Conservation (phyloP, 2,797 vertebrate species). For the Pipistrellus pipistrellus region DNA sequence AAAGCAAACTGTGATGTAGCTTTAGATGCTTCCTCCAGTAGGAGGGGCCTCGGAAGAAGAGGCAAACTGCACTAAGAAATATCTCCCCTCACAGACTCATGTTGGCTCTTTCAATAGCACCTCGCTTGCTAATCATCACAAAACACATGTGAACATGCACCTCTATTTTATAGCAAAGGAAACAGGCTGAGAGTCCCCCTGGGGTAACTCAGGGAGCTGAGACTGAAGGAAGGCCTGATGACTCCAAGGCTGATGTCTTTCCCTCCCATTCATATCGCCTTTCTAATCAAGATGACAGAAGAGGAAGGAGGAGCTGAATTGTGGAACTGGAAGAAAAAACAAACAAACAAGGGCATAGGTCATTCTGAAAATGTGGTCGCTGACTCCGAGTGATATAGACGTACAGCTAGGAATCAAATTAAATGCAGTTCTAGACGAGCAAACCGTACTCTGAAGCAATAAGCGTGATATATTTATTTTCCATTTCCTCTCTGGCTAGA, state of each 20-base stretch:
- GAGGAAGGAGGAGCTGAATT: background rate
- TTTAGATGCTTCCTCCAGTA: background rate
- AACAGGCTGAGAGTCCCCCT: background rate
- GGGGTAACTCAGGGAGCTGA: background rate
- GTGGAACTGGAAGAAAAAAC: background rate
- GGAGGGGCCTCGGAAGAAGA: background rate
- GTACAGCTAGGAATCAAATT: slow-evolving; percentile 56
- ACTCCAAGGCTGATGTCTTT: background rate
- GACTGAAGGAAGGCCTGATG: background rate
- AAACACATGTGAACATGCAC: background rate
- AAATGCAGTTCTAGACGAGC: slow-evolving; percentile 46
- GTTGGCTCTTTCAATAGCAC: background rate
- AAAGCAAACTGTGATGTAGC: background rate
- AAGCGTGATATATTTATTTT: slow-evolving; percentile 66
- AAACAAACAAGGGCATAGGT: background rate
- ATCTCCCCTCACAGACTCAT: background rate
- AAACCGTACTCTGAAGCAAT: background rate
- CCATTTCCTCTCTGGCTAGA: slow-evolving; percentile 68
- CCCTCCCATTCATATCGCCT: background rate
- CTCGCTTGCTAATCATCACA: background rate
- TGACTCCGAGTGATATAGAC: slow-evolving; percentile 20
- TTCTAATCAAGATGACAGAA: background rate
- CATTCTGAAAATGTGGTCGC: slow-evolving; percentile 15
- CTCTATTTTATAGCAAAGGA: background rate
- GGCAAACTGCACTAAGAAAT: background rate